Percentiles rank a stretch among this genome's conserved stretches.
Conservation (phyloP, 2,888 invertebrate species). For the Nasonovia ribisnigri region DNA sequence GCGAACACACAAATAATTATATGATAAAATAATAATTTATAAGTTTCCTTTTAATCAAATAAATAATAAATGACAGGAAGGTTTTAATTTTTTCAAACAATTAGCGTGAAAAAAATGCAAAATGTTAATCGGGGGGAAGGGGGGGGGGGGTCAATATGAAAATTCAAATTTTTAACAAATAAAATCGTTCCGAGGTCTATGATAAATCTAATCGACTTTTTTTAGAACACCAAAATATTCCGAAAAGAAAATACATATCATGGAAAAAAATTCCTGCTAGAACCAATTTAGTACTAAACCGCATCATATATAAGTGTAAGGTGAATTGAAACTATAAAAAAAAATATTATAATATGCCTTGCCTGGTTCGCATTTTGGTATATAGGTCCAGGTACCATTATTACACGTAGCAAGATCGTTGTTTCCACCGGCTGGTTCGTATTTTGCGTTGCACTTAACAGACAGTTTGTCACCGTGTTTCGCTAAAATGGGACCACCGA, state of each 20-base stretch:
- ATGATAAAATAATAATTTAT: background rate
- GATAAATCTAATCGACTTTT: background rate
- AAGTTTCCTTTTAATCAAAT: background rate
- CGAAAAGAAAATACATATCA: background rate
- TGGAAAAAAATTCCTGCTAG: background rate
- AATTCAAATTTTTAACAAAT: background rate
- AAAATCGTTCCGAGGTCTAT: background rate
- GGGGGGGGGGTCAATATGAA: background rate
- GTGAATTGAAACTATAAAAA: background rate
- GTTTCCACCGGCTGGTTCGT: constrained; percentile 80
- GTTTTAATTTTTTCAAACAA: background rate
- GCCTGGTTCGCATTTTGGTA: constrained; percentile 87
- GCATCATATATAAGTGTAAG: background rate
- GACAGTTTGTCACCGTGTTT: constrained; percentile 80
- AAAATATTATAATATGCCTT: constrained; percentile 64
- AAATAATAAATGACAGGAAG: background rate
- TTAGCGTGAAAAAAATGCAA: background rate
- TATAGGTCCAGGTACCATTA: constrained; percentile 96
- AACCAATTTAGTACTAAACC: background rate
- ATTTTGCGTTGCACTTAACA: constrained; percentile 84
- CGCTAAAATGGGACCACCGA: constrained; percentile 71
- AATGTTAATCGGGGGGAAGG: background rate
- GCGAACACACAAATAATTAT: background rate
- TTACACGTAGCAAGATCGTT: constrained; percentile 86
- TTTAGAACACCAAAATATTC: background rate